Conservation (phyloP, 2,888 invertebrate species). For the Rhingia campestris region DNA sequence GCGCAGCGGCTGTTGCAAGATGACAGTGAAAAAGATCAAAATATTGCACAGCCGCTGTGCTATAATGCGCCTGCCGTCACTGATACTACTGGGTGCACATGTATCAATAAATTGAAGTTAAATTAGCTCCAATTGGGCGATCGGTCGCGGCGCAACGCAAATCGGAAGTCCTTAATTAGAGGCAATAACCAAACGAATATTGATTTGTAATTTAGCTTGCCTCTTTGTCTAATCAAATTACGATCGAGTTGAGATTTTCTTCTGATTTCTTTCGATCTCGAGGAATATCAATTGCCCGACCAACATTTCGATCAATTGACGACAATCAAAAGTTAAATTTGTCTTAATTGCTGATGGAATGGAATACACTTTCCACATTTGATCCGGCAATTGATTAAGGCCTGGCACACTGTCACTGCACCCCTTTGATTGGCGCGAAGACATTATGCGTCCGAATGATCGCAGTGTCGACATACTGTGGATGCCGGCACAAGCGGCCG, state of each 20-base stretch:
- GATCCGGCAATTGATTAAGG: conserved; percentile 72
- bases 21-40: conserved; percentile 58
- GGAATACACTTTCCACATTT: conserved; percentile 64
- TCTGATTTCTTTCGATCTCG: conserved; percentile 62
- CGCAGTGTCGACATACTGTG: conserved; percentile 45
- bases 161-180: conserved; percentile 71
- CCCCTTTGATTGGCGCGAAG: conserved; percentile 72
- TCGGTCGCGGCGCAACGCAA: conserved; percentile 13
- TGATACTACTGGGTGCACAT: conserved; percentile 13
- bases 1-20: background rate
- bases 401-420: conserved; percentile 54
- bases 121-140: conserved; percentile 65
- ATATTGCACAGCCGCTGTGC: conserved; percentile 39
- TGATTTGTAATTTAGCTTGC: conserved; percentile 73
- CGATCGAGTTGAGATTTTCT: conserved; percentile 70
- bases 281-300: conserved; percentile 72
- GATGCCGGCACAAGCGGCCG: conserved; percentile 48
- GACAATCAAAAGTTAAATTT: conserved; percentile 72
- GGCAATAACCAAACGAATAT: conserved; percentile 69
- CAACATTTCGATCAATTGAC: conserved; percentile 74
- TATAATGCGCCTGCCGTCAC: background rate
- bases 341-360: conserved; percentile 67
- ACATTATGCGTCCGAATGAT: conserved; percentile 47
- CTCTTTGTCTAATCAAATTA: conserved; percentile 72
- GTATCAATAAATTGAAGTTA: conserved; percentile 62